Evolutionary conservation across 1,140 invertebrate genomes (phyloP).

Genomic region (Araneus ventricosus): DNA sequence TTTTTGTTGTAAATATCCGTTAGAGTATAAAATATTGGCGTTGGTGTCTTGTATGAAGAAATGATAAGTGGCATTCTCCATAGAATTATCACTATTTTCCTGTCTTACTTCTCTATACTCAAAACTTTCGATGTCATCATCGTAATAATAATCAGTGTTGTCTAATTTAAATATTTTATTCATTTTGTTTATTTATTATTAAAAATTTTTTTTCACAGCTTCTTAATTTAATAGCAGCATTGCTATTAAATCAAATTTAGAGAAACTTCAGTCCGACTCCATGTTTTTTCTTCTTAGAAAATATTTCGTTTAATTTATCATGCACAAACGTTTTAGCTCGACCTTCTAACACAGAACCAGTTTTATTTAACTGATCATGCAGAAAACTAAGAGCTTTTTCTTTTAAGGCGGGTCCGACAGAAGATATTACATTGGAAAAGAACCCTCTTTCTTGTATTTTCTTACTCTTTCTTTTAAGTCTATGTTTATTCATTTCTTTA

Average conservation of each 20-base stretch:
- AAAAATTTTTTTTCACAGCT: background rate
- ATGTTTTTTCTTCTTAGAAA: no score
- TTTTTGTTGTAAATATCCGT: conserved; percentile 6
- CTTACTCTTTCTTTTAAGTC: no score
- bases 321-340: no score
- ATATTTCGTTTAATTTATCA: no score
- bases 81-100: background rate
- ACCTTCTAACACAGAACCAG: no score
- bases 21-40: conserved; percentile 21
- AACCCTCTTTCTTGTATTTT: no score
- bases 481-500: no score
- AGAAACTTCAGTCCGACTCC: no score
- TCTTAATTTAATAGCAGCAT: background rate
- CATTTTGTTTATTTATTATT: conserved; percentile 42
- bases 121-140: conserved; percentile 41
- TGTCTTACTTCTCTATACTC: conserved; percentile 4
- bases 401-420: no score
- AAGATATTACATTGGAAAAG: no score
- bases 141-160: conserved; percentile 15
- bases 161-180: conserved; percentile 23
- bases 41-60: conserved; percentile 37
- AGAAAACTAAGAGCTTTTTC: no score
- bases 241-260: conserved; percentile 16
- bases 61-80: conserved; percentile 29
- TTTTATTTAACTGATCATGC: no score